phyloP scores from a whole-genome alignment of 2,888 invertebrate species.

The Drosophila bunnanda region DNA sequence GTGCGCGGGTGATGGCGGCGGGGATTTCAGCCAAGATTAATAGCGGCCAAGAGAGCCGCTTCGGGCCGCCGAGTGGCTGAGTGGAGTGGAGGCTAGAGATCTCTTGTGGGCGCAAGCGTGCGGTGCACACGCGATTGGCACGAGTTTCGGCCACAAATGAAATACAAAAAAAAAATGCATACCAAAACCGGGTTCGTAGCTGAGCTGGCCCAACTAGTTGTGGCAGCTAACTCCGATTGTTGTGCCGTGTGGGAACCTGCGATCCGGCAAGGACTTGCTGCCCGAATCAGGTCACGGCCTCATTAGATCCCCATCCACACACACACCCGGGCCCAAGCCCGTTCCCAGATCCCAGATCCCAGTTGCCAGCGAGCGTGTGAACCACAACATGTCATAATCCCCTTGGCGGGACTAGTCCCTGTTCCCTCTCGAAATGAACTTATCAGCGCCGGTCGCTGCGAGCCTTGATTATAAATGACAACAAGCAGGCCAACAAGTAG shows the following conservation, averaged over 20 bases:
- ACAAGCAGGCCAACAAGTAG: slow-evolving; percentile 76
- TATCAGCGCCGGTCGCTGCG: slow-evolving; percentile 68
- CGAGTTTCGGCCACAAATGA: slow-evolving; percentile 75
- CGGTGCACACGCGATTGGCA: slow-evolving; percentile 85
- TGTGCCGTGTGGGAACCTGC: slow-evolving; percentile 63
- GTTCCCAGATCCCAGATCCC: slow-evolving; percentile 16
- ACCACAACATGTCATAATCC: slow-evolving; percentile 74
- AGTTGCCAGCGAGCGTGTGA: slow-evolving; percentile 67
- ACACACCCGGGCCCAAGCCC: slow-evolving; percentile 12
- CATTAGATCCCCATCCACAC: slow-evolving; percentile 65
- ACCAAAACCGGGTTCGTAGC: slow-evolving; percentile 34
- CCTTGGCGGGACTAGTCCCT: slow-evolving; percentile 45
- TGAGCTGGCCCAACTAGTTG: slow-evolving; percentile 64
- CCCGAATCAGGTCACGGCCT: slow-evolving; percentile 74
- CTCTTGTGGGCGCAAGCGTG: slow-evolving; percentile 73
- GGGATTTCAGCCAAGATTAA: slow-evolving; percentile 67
- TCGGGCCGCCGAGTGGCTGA: background rate
- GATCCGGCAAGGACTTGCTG: slow-evolving; percentile 47
- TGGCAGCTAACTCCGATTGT: slow-evolving; percentile 42
- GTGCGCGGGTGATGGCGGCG: slow-evolving; percentile 65
- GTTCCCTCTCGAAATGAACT: slow-evolving; percentile 64
- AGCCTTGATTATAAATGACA: slow-evolving; percentile 78
- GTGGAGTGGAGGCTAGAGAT: slow-evolving; percentile 50
- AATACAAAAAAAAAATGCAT: background rate
- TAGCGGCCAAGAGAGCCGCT: slow-evolving; percentile 56